phyloP scores from a whole-genome alignment of 2,888 invertebrate species.

The Dione juno region DNA sequence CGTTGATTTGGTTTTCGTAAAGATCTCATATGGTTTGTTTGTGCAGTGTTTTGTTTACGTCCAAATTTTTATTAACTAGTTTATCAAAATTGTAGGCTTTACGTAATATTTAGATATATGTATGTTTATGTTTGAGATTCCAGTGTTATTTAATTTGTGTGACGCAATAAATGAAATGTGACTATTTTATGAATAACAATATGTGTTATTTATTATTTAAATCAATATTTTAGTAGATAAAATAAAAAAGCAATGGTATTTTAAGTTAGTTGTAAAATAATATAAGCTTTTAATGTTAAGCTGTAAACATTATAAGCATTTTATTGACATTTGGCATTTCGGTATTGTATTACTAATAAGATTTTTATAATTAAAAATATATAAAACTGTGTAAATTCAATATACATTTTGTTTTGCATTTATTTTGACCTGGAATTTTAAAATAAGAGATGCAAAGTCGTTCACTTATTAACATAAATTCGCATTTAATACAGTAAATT shows the following conservation, averaged over 20 bases:
- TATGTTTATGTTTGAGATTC: constrained; percentile 62
- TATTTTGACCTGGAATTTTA: constrained; percentile 9
- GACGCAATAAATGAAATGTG: constrained; percentile 50
- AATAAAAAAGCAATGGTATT: constrained; percentile 47
- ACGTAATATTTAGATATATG: constrained; percentile 54
- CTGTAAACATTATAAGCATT: constrained; percentile 22
- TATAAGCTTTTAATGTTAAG: constrained; percentile 18
- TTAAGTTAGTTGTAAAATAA: constrained; percentile 39
- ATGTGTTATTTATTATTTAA: constrained; percentile 81
- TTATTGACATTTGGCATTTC: constrained; percentile 4
- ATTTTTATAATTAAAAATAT: constrained; percentile 15
- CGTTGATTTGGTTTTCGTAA: constrained; percentile 82
- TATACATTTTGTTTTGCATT: constrained; percentile 6
- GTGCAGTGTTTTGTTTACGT: constrained; percentile 83
- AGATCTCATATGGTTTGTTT: constrained; percentile 84
- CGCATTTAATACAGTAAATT: constrained; percentile 29
- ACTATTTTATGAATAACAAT: constrained; percentile 64
- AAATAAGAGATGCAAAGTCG: not conserved
- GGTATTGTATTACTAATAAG: constrained; percentile 18
- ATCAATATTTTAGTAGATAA: constrained; percentile 56
- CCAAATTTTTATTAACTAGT: constrained; percentile 78
- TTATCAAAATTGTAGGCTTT: constrained; percentile 61
- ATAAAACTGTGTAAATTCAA: constrained; percentile 5
- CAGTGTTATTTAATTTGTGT: constrained; percentile 51
- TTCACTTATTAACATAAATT: constrained; percentile 16